Evolutionary conservation across 1,140 invertebrate genomes (phyloP).

Genomic region (Apis florea): DNA sequence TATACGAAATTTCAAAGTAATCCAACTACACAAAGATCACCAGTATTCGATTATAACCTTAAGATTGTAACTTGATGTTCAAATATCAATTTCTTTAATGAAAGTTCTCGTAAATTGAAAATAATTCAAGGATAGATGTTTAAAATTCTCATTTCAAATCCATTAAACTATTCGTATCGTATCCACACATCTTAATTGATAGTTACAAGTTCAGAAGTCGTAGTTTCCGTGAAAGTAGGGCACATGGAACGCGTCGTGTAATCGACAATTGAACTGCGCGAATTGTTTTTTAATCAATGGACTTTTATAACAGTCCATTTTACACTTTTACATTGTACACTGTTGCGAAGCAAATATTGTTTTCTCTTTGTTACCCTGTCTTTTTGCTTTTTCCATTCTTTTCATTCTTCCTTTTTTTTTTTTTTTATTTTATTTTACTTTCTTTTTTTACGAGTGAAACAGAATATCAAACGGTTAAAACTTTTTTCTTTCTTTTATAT

Average conservation of each 20-base stretch:
- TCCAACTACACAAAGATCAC: too few species aligned
- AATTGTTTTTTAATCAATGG: constrained; percentile 1
- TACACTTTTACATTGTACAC: neutral
- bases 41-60: neutral
- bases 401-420: neutral
- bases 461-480: neutral
- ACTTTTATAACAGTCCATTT: neutral
- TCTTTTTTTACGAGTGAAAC: neutral
- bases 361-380: neutral
- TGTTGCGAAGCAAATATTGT: neutral
- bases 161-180: neutral
- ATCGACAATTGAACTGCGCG: neutral
- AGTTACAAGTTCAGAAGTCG: neutral
- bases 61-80: neutral
- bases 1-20: too few species aligned
- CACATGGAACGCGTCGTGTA: neutral
- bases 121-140: neutral
- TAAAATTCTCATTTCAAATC: neutral
- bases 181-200: neutral
- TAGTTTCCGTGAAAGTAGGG: neutral
- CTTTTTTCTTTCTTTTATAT: neutral
- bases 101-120: neutral
- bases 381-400: neutral
- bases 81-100: neutral
- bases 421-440: neutral